phyloP scores from a whole-genome alignment of 2,113 vertebrate genomes.

The Herpetotheres cachinnans region DNA sequence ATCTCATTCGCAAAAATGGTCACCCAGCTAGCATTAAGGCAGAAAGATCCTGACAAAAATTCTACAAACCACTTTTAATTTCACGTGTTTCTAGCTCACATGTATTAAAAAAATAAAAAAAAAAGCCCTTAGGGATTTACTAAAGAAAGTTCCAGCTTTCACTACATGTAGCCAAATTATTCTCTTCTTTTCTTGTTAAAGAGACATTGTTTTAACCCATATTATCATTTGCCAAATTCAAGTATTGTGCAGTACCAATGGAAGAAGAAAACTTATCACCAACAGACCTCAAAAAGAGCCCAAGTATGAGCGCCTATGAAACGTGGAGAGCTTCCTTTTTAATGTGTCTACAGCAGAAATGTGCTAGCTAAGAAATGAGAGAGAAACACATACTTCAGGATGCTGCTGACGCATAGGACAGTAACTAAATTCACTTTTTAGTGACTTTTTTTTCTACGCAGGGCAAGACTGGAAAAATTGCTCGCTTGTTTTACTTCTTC shows the following conservation, averaged over 20 bases:
- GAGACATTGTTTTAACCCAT: neutral
- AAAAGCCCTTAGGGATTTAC: neutral
- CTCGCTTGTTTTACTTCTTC: neutral
- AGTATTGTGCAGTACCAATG: neutral
- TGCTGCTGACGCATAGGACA: neutral
- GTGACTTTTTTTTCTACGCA: neutral
- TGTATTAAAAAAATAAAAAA: neutral
- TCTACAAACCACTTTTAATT: neutral
- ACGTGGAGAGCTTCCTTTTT: neutral
- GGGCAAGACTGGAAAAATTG: neutral
- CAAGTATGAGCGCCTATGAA: fast-evolving
- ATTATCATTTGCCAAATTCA: neutral
- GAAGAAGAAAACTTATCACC: neutral
- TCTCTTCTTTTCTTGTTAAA: neutral
- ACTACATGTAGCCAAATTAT: neutral
- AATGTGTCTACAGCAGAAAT: neutral
- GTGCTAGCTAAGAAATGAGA: neutral
- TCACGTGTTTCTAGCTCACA: neutral
- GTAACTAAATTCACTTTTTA: neutral
- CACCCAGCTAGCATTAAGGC: neutral
- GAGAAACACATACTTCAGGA: neutral
- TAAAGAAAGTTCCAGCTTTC: neutral
- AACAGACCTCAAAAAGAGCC: neutral
- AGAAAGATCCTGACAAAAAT: neutral
- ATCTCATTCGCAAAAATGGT: neutral